Evolutionary conservation across 2,797 vertebrate genomes (phyloP).

Genomic region (Gobio occitaniae): DNA sequence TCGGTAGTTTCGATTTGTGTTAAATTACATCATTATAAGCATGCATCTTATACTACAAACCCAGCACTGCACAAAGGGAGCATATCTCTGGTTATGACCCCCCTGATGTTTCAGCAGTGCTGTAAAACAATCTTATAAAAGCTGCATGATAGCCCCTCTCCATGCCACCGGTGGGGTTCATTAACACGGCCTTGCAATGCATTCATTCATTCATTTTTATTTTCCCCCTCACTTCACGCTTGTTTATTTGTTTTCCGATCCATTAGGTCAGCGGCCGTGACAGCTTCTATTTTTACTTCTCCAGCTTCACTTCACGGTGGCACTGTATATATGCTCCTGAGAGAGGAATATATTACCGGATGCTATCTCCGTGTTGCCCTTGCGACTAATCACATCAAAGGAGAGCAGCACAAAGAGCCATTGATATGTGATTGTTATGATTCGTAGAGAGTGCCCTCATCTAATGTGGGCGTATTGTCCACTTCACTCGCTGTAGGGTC

Average conservation of each 20-base stretch:
- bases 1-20: neutral
- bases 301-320: neutral
- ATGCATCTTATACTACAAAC: slow-evolving; percentile 33
- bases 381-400: slow-evolving; percentile 57
- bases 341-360: slow-evolving; percentile 37
- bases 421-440: slow-evolving; percentile 47
- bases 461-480: slow-evolving; percentile 28
- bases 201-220: slow-evolving; percentile 74
- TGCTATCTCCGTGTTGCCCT: slow-evolving; percentile 26
- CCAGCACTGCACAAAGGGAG: slow-evolving; percentile 5
- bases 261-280: slow-evolving; percentile 67
- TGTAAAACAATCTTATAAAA: slow-evolving; percentile 57
- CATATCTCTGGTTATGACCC: neutral
- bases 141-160: slow-evolving; percentile 57
- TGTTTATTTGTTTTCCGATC: slow-evolving; percentile 74
- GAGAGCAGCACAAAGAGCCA: slow-evolving; percentile 44
- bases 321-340: neutral
- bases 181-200: slow-evolving; percentile 56
- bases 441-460: slow-evolving; percentile 43
- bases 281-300: slow-evolving; percentile 59
- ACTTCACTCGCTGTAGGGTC: slow-evolving; percentile 38
- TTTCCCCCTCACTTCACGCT: slow-evolving; percentile 60
- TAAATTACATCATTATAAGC: neutral
- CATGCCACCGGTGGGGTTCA: slow-evolving; percentile 48
- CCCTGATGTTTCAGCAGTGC: slow-evolving; percentile 5